phyloP scores from a whole-genome alignment of 1,140 invertebrate species.

The Paraescarpia echinospica region DNA sequence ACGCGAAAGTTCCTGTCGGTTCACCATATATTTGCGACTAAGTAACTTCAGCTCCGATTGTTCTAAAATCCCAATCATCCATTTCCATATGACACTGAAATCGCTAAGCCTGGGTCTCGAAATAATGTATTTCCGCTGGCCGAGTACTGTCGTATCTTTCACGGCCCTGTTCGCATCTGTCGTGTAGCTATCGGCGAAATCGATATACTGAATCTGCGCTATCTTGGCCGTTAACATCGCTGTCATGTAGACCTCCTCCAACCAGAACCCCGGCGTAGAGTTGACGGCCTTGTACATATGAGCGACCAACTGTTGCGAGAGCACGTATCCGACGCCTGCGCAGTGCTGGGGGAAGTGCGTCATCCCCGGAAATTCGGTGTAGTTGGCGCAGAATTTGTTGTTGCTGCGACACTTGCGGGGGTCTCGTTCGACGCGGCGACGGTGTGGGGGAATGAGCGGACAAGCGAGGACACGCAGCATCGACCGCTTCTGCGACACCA shows the following conservation, averaged over 20 bases:
- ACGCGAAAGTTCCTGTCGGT: background rate
- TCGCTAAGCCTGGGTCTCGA: background rate
- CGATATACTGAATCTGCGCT: slow-evolving; percentile 18
- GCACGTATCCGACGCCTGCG: slow-evolving; percentile 36
- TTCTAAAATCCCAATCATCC: background rate
- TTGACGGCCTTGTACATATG: slow-evolving; percentile 48
- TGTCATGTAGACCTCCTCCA: slow-evolving; percentile 63
- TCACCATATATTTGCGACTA: background rate
- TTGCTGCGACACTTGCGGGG: slow-evolving; percentile 18
- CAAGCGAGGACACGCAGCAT: slow-evolving; percentile 26
- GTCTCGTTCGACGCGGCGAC: slow-evolving; percentile 36
- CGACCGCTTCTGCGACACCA: slow-evolving; percentile 26
- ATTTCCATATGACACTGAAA: background rate
- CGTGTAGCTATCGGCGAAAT: slow-evolving; percentile 7
- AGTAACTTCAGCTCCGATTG: background rate
- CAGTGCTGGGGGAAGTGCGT: slow-evolving; percentile 40
- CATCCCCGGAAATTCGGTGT: slow-evolving; percentile 32
- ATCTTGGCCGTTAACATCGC: slow-evolving; percentile 50
- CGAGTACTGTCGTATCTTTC: background rate
- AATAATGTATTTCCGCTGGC: background rate
- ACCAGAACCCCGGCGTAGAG: slow-evolving; percentile 59
- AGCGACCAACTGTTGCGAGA: slow-evolving; percentile 33
- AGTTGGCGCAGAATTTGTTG: slow-evolving; percentile 35
- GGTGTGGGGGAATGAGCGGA: slow-evolving; percentile 12
- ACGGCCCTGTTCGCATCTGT: background rate